Percentiles rank a stretch among this genome's conserved stretches.
Evolutionary conservation across 2,113 vertebrate species (phyloP).

Genomic region (Anthoscopus minutus): DNA sequence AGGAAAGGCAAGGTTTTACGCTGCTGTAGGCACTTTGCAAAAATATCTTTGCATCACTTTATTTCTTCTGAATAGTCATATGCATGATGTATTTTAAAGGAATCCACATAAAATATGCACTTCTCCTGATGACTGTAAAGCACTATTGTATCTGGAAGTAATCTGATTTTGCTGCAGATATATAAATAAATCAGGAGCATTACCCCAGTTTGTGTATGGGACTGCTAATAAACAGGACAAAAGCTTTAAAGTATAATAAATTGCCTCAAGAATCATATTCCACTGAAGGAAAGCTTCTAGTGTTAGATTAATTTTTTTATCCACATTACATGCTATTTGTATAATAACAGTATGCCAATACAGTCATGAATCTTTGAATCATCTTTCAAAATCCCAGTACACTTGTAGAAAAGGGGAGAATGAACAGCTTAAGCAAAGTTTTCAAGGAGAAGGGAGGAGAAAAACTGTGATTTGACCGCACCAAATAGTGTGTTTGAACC

Average conservation of each 20-base stretch:
- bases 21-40: neutral
- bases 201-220: neutral
- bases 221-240: neutral
- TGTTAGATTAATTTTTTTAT: neutral
- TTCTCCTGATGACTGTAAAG: constrained; percentile 10
- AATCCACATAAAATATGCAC: neutral
- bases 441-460: neutral
- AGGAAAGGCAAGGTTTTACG: neutral
- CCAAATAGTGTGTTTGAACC: neutral
- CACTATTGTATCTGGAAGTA: neutral
- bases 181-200: neutral
- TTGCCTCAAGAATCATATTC: neutral
- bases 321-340: neutral
- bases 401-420: neutral
- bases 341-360: neutral
- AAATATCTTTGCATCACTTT: neutral
- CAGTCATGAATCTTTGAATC: neutral
- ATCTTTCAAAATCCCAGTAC: neutral
- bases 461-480: neutral
- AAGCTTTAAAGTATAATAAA: neutral
- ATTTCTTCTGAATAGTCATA: neutral
- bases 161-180: neutral
- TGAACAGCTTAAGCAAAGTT: neutral
- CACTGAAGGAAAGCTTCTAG: neutral
- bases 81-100: constrained; percentile 8